Base-by-base conservation (phyloP, 2,113 vertebrate species). In the Verasper variegatus region DNA sequence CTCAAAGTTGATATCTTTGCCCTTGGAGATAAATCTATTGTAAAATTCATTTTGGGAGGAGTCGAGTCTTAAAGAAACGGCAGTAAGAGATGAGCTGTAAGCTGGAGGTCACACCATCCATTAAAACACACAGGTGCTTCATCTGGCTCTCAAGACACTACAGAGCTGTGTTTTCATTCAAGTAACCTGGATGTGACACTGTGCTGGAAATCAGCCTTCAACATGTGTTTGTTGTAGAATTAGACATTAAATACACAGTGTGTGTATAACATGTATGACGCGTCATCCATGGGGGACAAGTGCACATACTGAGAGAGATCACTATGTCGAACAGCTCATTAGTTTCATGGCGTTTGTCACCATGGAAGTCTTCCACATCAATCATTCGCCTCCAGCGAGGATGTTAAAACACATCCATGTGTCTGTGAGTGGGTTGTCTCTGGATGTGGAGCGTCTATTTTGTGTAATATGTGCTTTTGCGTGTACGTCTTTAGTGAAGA, bases 301-400 rank as follows among this genome's bases (percentile, higher is more conserved):
- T 81, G 81, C 58, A 61, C 64, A 59, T 40, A 76, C 58, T 63
- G 79, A 74, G 64, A 75, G 69, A 61, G 78, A 88, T 73, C 73
- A 69, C 76, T n/a, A 15, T 71, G 85, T 90, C 90, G 10, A 89
- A 88, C 90, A 91, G 87, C 80, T 89, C 87, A 90, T 93, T 94
- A 93, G 86, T 89, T 86, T 57, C 21, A 73, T 68, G 83, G 71
- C 91, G 86, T 83, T 86, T 82, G 85, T 90, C 86, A 86, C 87
- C 68, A 59, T 74, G 69, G 76, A 82, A 83, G 76, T 37, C 78
- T 78, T 86, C 67, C 58, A 80, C 88, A 71, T 72, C 79, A 69
- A 59, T 47, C 47, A 71, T 68, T 78, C 24, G 20, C 58, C 80
- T 86, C 79, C 76, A 76, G 67, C 74, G n/a, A 83, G 67, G 76